Conservation (phyloP, 2,113 vertebrate species). For the Rhipidura dahli region DNA sequence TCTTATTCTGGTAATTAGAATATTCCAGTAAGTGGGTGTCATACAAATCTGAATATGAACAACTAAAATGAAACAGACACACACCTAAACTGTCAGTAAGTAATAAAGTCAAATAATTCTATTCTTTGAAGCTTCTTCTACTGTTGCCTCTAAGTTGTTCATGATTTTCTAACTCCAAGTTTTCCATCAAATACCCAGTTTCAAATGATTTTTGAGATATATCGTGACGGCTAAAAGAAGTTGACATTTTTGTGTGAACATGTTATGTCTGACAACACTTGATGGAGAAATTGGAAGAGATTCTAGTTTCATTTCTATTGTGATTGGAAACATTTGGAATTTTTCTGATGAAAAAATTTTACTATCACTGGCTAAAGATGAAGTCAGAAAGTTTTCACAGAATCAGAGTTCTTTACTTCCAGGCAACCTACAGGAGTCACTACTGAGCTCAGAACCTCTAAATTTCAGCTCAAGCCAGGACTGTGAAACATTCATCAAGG, state of each 20-base stretch:
- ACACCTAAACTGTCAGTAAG: background rate
- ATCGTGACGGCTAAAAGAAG: background rate
- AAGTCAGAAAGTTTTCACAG: background rate
- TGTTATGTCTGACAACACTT: background rate
- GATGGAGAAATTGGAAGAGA: background rate
- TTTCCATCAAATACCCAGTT: background rate
- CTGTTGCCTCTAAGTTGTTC: background rate
- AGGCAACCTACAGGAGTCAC: fast-evolving
- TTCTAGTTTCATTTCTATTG: background rate
- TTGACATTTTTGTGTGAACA: background rate
- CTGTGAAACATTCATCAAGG: background rate
- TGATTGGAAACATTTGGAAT: background rate
- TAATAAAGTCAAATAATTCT: background rate
- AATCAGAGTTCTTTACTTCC: background rate
- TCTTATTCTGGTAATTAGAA: background rate
- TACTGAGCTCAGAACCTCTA: background rate
- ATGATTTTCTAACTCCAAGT: background rate
- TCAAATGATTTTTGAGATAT: background rate
- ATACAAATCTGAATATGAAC: background rate
- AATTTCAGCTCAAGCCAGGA: background rate
- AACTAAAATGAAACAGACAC: background rate
- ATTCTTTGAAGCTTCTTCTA: background rate
- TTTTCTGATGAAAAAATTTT: background rate
- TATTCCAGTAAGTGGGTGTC: background rate
- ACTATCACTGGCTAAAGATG: background rate